Evolutionary conservation across 2,888 invertebrate genomes (phyloP).

Genomic region (Cataglyphis rosenhaueri): DNA sequence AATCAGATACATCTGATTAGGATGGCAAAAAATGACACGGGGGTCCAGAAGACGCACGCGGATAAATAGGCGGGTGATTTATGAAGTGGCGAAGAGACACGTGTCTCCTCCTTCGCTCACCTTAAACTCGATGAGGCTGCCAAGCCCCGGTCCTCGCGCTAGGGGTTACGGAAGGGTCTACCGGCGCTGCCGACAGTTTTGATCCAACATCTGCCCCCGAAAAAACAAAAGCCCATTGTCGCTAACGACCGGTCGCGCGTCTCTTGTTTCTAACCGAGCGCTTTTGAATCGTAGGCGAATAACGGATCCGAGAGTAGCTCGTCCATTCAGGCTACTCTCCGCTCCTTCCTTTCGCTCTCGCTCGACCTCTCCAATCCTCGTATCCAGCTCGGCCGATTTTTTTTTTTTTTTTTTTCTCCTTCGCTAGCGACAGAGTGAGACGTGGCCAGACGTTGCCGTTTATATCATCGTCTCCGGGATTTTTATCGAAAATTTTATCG

Average conservation of each 20-base stretch:
- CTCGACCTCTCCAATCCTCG: constrained; percentile 13
- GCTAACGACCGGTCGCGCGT: constrained; percentile 85
- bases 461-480: constrained; percentile 18
- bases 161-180: constrained; percentile 61
- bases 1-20: background rate
- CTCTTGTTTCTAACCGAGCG: constrained; percentile 86
- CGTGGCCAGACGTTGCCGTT: constrained; percentile 5
- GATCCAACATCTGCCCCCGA: constrained; percentile 85
- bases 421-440: constrained; percentile 3
- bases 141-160: constrained; percentile 46
- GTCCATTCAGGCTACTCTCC: constrained; percentile 75
- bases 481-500: constrained; percentile 56
- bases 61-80: constrained; percentile 61
- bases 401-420: constrained; percentile 35
- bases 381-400: constrained; percentile 39
- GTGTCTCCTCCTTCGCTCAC: constrained; percentile 71
- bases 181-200: constrained; percentile 71
- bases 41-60: constrained; percentile 30
- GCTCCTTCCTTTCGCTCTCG: constrained; percentile 59
- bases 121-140: constrained; percentile 51
- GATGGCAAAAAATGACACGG: background rate
- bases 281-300: constrained; percentile 85
- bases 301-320: constrained; percentile 80
- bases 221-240: constrained; percentile 86
- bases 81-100: constrained; percentile 68